Evolutionary conservation across 2,888 invertebrate genomes (phyloP).

Genomic region (Orchesellides sinensis): DNA sequence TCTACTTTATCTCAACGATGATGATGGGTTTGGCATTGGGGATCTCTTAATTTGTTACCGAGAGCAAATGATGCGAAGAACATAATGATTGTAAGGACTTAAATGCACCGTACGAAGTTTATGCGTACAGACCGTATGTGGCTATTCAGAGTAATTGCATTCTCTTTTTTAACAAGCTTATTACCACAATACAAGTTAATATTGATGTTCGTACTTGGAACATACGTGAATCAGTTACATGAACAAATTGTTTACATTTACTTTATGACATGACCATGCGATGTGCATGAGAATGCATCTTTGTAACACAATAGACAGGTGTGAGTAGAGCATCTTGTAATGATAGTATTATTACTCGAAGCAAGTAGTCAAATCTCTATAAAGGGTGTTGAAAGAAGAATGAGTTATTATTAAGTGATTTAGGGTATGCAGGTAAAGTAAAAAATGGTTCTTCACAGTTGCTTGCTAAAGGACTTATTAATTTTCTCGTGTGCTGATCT

Average conservation of each 20-base stretch:
- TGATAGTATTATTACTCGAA: slow-evolving; percentile 6
- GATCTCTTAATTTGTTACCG: slow-evolving; percentile 9
- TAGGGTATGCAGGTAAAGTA: not conserved
- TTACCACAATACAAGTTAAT: not conserved
- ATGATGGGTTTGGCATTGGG: slow-evolving; percentile 34
- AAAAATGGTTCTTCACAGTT: slow-evolving; percentile 38
- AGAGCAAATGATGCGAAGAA: slow-evolving; percentile 17
- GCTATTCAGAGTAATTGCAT: slow-evolving; percentile 1
- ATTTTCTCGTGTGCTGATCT: slow-evolving; percentile 40
- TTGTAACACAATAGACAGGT: not conserved
- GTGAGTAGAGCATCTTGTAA: not conserved
- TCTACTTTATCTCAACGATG: not conserved
- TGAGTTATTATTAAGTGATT: slow-evolving; percentile 28
- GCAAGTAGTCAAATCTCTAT: not conserved
- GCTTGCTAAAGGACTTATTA: slow-evolving; percentile 51
- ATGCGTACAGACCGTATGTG: not conserved
- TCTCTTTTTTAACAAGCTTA: slow-evolving; percentile 30
- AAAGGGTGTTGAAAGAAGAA: slow-evolving; percentile 27
- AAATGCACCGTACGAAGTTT: not conserved
- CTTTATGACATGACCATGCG: slow-evolving; percentile 15
- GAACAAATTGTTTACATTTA: slow-evolving; percentile 26
- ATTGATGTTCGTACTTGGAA: not conserved
- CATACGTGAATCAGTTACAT: slow-evolving; percentile 2
- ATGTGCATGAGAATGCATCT: not conserved
- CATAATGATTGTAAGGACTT: slow-evolving; percentile 15